Conservation (phyloP, 2,888 invertebrate species). For the Griposia aprilina region DNA sequence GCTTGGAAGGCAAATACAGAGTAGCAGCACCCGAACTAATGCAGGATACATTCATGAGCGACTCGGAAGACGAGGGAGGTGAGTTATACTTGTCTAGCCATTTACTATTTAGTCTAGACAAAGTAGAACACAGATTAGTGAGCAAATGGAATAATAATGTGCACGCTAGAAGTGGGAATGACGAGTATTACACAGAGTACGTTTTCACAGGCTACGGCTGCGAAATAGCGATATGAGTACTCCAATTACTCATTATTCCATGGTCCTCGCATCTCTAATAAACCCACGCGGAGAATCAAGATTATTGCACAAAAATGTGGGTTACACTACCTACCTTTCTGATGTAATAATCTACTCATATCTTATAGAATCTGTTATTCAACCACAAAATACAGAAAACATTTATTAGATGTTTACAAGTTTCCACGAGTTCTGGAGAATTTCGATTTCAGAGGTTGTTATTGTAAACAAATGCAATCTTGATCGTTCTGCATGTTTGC, state of each 20-base stretch:
- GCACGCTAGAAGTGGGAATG: background rate
- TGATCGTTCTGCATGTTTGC: slow-evolving; percentile 36
- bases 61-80: slow-evolving; percentile 99
- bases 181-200: background rate
- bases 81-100: slow-evolving; percentile 72
- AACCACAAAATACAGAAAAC: slow-evolving; percentile 24
- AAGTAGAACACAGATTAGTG: slow-evolving; percentile 7
- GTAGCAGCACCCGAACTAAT: slow-evolving; percentile 99
- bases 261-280: background rate
- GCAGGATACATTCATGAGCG: slow-evolving; percentile 99
- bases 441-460: slow-evolving; percentile 40
- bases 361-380: slow-evolving; percentile 29
- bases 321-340: slow-evolving; percentile 12
- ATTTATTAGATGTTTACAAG: slow-evolving; percentile 16
- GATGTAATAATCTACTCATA: slow-evolving; percentile 37
- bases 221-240: background rate
- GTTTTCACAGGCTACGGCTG: background rate
- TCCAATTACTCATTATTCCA: slow-evolving; percentile 10
- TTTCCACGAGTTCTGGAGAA: slow-evolving; percentile 14
- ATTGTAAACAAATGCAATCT: slow-evolving; percentile 48
- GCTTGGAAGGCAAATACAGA: slow-evolving; percentile 97
- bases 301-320: slow-evolving; percentile 50
- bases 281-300: slow-evolving; percentile 44
- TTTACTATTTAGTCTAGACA: slow-evolving; percentile 29
- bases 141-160: slow-evolving; percentile 19